Base-by-base conservation (phyloP, 2,888 invertebrate genomes). In the Calliphora vomitoria region DNA sequence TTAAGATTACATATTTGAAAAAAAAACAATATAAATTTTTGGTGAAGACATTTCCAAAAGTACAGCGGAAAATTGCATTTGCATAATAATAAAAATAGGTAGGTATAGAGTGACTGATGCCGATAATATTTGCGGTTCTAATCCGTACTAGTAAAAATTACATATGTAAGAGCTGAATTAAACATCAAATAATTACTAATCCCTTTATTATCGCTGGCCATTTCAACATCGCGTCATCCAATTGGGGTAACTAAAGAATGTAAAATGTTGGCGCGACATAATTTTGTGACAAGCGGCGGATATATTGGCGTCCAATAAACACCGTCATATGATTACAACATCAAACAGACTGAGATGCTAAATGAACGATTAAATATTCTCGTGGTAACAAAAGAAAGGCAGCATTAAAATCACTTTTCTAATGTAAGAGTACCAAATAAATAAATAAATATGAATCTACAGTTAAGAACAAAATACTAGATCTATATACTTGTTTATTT, bases 281-380 rank as follows among this genome's bases (percentile, higher is more conserved):
- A 72, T 78, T 83, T 84, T 78, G 62, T 55, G 71, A 83, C 83
- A 78, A 83, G 25, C 53, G 83, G 64, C 78, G 66, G 58, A 72
- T 79, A 41, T 68, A 79, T 84, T 79, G 78, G 72, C 78, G 83
- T 64, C 83, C 64, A 78, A 76, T 83, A 71, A 69, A 82, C 47
- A 71, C 69, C 38, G 44, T 44, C 47, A 75, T 66, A 71, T 47
- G n/a, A 68, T 68, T 47, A 76, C 71, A 71, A 58, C 71, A 53
- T 60, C 47, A 38, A 64, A 41, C 13, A 58, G 58, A 66, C 25
- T 82, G 35, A 68, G 69, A 82, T 53, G 69, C 68, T 64, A 71
- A 78, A 83, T 44, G 18, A 66, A 83, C 25, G 20, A 78, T 71
- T 78, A 71, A 60, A 69, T 68, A 76, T 53, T 38, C 15, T 66